phyloP scores from a whole-genome alignment of 2,113 vertebrate species.

The Prionailurus viverrinus region DNA sequence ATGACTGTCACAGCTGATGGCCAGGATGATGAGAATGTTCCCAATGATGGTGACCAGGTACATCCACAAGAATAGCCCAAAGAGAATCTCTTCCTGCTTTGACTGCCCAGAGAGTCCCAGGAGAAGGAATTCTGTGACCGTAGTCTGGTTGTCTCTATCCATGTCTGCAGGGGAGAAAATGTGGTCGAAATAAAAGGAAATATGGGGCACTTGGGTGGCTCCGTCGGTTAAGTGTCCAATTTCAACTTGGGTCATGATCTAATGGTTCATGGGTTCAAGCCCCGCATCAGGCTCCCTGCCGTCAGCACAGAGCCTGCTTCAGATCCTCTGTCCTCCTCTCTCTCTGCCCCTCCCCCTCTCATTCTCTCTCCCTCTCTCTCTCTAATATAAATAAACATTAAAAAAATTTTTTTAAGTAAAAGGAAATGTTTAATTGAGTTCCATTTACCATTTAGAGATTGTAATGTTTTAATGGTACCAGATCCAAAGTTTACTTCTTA shows the following conservation, averaged over 20 bases:
- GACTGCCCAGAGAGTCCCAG: slow-evolving; percentile 58
- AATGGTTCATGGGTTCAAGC: too few relatives aligned
- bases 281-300: too few relatives aligned
- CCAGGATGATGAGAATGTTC: slow-evolving; percentile 62
- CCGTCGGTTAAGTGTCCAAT: too few relatives aligned
- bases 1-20: slow-evolving; percentile 57
- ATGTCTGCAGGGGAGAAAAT: not conserved
- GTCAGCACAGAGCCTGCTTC: too few relatives aligned
- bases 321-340: too few relatives aligned
- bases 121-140: slow-evolving; percentile 73
- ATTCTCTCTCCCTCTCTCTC: too few relatives aligned
- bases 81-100: slow-evolving; percentile 31
- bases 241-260: too few relatives aligned
- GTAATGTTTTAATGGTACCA: not conserved
- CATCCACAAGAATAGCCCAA: slow-evolving; percentile 53
- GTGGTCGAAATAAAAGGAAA: too few relatives aligned
- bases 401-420: not conserved
- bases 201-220: too few relatives aligned
- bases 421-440: not conserved
- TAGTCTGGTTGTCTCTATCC: slow-evolving; percentile 51
- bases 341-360: too few relatives aligned
- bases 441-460: not conserved
- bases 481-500: not conserved
- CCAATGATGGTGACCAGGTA: slow-evolving; percentile 59
- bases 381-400: too few relatives aligned